These are phyloP conservation scores for Vicugna pacos DNA, from an alignment of 2,113 vertebrate genomes.

Conservation along the genomic window DNA sequence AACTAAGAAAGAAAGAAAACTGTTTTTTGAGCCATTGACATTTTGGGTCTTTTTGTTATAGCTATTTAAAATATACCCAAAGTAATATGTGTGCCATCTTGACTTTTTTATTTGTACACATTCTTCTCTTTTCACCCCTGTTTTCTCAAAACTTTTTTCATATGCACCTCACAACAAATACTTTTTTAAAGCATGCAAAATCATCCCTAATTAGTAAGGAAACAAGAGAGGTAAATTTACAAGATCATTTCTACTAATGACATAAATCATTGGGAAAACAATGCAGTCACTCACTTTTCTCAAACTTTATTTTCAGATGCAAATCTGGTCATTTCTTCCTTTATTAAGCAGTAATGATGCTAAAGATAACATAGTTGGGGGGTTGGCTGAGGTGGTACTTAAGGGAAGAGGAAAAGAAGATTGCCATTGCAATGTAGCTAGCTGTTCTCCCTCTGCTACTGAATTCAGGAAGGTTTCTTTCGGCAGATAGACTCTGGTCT, in stretches of 20 bases:
- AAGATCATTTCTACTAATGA: neutral
- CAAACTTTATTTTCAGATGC: neutral
- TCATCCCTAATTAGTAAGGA: neutral
- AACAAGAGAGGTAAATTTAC: neutral
- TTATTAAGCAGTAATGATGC: neutral
- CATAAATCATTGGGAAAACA: neutral
- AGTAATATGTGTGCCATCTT: neutral
- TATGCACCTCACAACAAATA: neutral
- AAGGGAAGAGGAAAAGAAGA: neutral
- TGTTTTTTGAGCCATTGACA: neutral
- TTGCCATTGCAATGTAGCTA: neutral
- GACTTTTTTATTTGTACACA: neutral
- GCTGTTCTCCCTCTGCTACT: neutral
- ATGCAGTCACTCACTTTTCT: neutral
- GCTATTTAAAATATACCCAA: neutral
- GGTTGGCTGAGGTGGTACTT: neutral
- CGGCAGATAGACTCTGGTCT: neutral
- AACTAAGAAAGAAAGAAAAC: neutral
- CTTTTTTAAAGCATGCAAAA: neutral
- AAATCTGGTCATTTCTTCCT: neutral
- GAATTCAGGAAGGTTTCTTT: neutral
- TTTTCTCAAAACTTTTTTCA: neutral
- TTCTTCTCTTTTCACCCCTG: neutral
- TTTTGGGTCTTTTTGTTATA: neutral
- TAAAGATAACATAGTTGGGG: neutral